Conservation (phyloP, 2,113 vertebrate species). For the Ochotona princeps region DNA sequence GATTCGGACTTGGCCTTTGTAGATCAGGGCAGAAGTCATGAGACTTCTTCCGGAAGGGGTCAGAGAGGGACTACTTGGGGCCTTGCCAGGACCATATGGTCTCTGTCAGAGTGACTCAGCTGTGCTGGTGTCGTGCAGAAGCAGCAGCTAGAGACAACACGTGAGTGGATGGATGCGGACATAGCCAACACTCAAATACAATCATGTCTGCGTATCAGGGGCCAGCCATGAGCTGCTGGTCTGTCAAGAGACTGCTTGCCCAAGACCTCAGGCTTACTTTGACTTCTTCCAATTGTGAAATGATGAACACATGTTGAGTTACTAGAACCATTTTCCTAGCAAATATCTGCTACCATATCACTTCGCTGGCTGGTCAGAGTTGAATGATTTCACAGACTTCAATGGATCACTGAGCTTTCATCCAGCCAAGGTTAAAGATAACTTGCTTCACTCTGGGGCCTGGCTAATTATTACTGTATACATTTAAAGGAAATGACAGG, state of each 20-base stretch:
- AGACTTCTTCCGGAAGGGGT: neutral
- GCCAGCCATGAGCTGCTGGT: neutral
- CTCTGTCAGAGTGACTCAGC: neutral
- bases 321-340: neutral
- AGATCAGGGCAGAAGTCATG: neutral
- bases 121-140: neutral
- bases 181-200: neutral
- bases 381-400: slow-evolving; percentile 50
- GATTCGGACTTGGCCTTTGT: neutral
- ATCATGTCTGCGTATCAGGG: neutral
- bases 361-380: neutral
- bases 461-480: slow-evolving; percentile 82
- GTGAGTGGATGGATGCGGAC: neutral
- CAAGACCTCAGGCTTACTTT: neutral
- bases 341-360: neutral
- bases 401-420: slow-evolving; percentile 58
- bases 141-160: neutral
- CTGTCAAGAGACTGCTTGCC: neutral
- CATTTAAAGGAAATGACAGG: slow-evolving; percentile 84
- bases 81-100: neutral
- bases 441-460: slow-evolving; percentile 42
- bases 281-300: slow-evolving; percentile 38
- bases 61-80: neutral
- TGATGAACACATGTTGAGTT: neutral
- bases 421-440: slow-evolving; percentile 58